Conservation (phyloP, 2,113 vertebrate species). For the Poeciliopsis prolifica region DNA sequence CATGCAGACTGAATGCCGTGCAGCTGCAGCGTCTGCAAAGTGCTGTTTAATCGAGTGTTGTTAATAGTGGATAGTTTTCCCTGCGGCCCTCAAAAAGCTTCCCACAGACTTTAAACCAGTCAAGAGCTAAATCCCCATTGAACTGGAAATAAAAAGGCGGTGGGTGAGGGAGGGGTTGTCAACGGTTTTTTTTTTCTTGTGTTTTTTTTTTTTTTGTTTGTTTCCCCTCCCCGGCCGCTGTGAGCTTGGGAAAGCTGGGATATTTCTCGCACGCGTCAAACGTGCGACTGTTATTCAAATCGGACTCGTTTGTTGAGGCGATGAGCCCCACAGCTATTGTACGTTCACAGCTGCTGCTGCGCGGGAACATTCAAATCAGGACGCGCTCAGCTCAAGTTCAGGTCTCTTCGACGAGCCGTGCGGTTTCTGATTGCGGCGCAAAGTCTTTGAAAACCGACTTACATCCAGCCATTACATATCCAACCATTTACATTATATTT, state of each 20-base stretch:
- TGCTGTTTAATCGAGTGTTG: slow-evolving; percentile 42
- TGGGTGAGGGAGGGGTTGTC: slow-evolving; percentile 18
- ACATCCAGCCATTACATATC: too few species aligned
- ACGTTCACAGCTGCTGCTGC: slow-evolving; percentile 73
- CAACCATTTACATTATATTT: too few species aligned
- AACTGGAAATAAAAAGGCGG: slow-evolving; percentile 15
- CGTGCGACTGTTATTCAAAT: slow-evolving; percentile 87
- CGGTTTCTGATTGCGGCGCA: background rate
- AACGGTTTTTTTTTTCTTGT: slow-evolving; percentile 62
- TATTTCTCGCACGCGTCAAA: slow-evolving; percentile 79
- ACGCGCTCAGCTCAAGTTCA: slow-evolving; percentile 28
- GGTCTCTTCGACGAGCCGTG: background rate
- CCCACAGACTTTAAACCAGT: slow-evolving; percentile 22
- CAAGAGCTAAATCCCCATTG: slow-evolving; percentile 49
- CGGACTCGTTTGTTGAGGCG: slow-evolving; percentile 67
- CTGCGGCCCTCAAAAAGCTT: slow-evolving; percentile 48
- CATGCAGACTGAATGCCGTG: background rate
- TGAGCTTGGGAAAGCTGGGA: slow-evolving; percentile 66
- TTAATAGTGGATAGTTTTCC: slow-evolving; percentile 44
- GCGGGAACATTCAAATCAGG: slow-evolving; percentile 70
- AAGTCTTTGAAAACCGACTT: too few species aligned
- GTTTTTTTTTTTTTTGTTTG: too few species aligned
- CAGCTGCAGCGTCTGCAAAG: slow-evolving; percentile 36
- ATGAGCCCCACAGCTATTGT: slow-evolving; percentile 64
- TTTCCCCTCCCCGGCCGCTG: too few species aligned